Evolutionary conservation across 2,113 vertebrate species (phyloP), one percentile per base, ranked within the genome.

Genomic region (Pituophis catenifer): DNA sequence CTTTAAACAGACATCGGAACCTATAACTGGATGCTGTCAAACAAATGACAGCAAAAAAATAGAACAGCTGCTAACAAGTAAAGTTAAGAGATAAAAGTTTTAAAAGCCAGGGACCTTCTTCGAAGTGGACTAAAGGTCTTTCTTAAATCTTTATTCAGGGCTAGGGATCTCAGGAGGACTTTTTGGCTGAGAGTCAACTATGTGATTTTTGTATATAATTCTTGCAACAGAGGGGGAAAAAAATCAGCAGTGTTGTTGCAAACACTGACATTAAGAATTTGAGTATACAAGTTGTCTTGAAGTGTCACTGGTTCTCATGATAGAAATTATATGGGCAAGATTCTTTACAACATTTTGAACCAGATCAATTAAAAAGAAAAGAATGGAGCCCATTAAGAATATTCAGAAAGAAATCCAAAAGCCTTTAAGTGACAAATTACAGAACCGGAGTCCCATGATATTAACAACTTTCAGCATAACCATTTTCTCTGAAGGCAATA

Each of bases 1-100:
- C 98, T 98, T 98, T 98, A 99, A 98, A 98, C 98, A 98, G 98
- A 98, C 98, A 98, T 98, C 98, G 98, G 98, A 98, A 98, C 98
- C 98, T 98, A 98, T 98, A 98, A 98, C 98, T 98, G 98, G 98
- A 98, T 98, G 98, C 98, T 98, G 98, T 98, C 98, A 98, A 98
- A 98, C 98, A 98, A 98, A 98, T 95, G 98, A 98, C 98, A 98
- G 98, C 97, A 98, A 98, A 98, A 97, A 93, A 98, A 97, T 97
- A 98, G 97, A 98, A 98, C 98, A 99, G 98, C 98, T 98, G 98
- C 97, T 98, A 97, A 97, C 97, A 98, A 98, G 97, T 98, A 97
- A 97, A 98, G 96, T 97, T 96, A 96, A 97, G 98, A 98, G 98
- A 98, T 98, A 98, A 98, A 89, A 98, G 96, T 97, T 98, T 98